Evolutionary conservation across 2,113 vertebrate species (phyloP), one percentile per base, ranked within the genome.

Genomic region (Chloropsis hardwickii): DNA sequence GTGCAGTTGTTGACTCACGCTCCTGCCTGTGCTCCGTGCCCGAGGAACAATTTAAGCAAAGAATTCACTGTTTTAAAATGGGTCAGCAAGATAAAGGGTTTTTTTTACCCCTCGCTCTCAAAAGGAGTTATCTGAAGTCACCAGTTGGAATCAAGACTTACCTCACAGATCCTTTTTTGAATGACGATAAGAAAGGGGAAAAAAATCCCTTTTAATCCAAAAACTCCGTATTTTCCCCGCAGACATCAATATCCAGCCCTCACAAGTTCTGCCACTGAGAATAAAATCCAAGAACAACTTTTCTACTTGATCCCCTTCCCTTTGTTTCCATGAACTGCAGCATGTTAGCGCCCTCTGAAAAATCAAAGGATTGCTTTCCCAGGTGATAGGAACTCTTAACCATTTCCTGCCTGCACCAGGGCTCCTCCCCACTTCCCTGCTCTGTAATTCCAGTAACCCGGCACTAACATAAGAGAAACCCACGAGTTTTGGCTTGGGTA

Each of bases 291-390:
- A 65, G 76, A 94, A 70, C 69, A 91, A 86, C 82, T 94, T 92
- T 67, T 73, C 51, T 35, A 81, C 94, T 89, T 91, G 86, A 92
- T 94, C 77, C 69, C 81, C 58, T 83, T 85, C 42, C 77, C 96
- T 97, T 97, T 95, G 95, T 97, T 95, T 96, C 91, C 86, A 81
- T 44, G 81, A 84, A 42, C 66, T 88, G 87, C 96, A 66, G 97
- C 95, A 83, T 96, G 95, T 97, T 95, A 95, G 97, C 95, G 94
- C 96, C 96, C 94, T 97, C 88, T 78, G 91, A 96, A 94, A 95
- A 97, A 97, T 94, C 96, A 94, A 95, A 95, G 94, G 66, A 94
- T 94, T 54, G 87, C 96, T 96, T 94, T 91, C 83, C 92, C 97
- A 97, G 97, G 97, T 97, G 96, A 97, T 95, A 77, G 4, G 80